Conservation (phyloP, 2,797 vertebrate genomes). For the Cichlasoma orientale region DNA sequence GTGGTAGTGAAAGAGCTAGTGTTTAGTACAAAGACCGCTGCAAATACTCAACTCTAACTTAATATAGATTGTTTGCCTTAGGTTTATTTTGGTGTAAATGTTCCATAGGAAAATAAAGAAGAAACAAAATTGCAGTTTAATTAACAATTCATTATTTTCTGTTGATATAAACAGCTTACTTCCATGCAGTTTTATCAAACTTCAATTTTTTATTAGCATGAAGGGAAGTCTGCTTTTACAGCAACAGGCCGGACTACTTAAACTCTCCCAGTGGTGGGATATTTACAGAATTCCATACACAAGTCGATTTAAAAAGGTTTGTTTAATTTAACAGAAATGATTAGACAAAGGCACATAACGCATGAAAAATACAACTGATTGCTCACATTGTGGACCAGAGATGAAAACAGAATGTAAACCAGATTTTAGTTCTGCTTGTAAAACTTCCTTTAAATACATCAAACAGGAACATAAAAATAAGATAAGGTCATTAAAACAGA, state of each 20-base stretch:
- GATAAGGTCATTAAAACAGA: constrained; percentile 28
- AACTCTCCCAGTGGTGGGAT: neutral
- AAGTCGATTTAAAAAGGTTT: constrained; percentile 66
- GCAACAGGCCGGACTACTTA: neutral
- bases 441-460: constrained; percentile 41
- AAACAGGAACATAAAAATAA: neutral
- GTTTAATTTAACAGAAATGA: constrained; percentile 75
- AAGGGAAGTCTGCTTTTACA: neutral
- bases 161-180: neutral
- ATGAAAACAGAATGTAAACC: constrained; percentile 66
- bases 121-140: neutral
- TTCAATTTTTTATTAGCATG: neutral
- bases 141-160: neutral
- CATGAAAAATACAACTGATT: constrained; percentile 59
- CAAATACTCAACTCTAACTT: neutral
- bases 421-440: constrained; percentile 47
- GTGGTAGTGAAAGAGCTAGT: constrained; percentile 27
- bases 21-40: neutral
- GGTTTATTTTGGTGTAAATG: neutral
- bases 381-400: constrained; percentile 57
- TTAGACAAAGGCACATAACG: constrained; percentile 75
- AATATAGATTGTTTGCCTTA: neutral
- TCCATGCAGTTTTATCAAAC: neutral
- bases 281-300: neutral
- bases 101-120: neutral